Conservation (phyloP, 1,140 invertebrate species). For the Stegodyphus dumicola region DNA sequence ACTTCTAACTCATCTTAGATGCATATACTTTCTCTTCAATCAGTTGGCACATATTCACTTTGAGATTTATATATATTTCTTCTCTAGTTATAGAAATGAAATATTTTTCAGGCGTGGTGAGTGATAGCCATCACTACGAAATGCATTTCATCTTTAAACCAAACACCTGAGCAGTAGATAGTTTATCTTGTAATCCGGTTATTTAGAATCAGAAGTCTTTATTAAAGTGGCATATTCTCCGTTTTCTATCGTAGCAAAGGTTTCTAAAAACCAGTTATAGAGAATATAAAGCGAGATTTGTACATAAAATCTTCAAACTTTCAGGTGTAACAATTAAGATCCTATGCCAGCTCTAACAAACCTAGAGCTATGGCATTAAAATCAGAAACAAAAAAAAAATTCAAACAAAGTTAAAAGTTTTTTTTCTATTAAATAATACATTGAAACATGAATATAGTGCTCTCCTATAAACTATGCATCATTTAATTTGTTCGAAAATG, state of each 20-base stretch:
- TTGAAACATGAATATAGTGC: not conserved
- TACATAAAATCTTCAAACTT: no score
- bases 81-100: not conserved
- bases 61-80: constrained; percentile 28
- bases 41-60: constrained; percentile 54
- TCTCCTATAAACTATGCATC: constrained; percentile 11
- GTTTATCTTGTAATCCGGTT: constrained; percentile 3
- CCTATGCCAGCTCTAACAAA: no score
- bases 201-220: no score
- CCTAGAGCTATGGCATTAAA: no score
- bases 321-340: no score
- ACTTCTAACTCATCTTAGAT: no score
- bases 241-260: no score
- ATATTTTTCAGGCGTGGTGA: not conserved
- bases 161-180: constrained; percentile 16
- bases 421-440: not conserved
- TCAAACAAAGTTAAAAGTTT: no score
- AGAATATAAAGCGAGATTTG: no score
- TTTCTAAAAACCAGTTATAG: no score
- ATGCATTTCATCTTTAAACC: not conserved
- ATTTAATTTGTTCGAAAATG: constrained; percentile 33
- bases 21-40: not conserved
- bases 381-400: no score
- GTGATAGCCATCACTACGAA: not conserved
- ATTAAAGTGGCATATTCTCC: no score